Evolutionary conservation across 2,113 vertebrate genomes (phyloP), one percentile per base, ranked within the genome.

Genomic region (Pterocles orientalis): DNA sequence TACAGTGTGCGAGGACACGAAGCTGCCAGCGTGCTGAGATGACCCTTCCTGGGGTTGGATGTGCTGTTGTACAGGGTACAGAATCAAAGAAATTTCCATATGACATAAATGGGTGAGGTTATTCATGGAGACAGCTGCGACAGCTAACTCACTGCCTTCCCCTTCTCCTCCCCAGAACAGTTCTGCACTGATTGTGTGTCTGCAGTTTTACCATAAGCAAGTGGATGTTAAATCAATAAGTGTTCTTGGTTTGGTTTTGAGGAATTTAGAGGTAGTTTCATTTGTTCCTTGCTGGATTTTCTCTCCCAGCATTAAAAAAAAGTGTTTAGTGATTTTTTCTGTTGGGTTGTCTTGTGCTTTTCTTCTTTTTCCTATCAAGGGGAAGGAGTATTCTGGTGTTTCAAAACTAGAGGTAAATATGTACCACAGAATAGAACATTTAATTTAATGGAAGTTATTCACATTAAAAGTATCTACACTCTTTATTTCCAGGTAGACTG

Each of bases 401-500:
- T 81, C 72, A 81, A 90, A 87, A 47, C 25, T 56, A 60, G 50
- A 82, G 64, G 47, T 87, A 68, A 68, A 84, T 48, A 31, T 7
- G 25, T 68, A 29, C 23, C 11, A 25, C 24, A 48, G 65, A 81
- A 43, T 19, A 31, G 31, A 57, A 57, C 6, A 47, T 75, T 64
- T 86, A 10, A 86, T 43, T 41, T 80, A 57, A 33, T 64, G 5
- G 8, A 76, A 83, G 36, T 45, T 83, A 39, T 18, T 84, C n/a
- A 66, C 34, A 47, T 82, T 81, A 21, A 87, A 91, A 92, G n/a
- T 77, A 75, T 17, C 34, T 85, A 13, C 4, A 64, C 50, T 82
- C 54, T 88, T 82, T 95, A 28, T 93, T 97, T 98, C 65, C 94
- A 98, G 98, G 98, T 45, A 98, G 98, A 94, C 98, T 99, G 39